A percentile compares a stretch with the other conserved stretches of the same genome.
Conservation (phyloP, 2,797 vertebrate species). For the Chelmon rostratus region DNA sequence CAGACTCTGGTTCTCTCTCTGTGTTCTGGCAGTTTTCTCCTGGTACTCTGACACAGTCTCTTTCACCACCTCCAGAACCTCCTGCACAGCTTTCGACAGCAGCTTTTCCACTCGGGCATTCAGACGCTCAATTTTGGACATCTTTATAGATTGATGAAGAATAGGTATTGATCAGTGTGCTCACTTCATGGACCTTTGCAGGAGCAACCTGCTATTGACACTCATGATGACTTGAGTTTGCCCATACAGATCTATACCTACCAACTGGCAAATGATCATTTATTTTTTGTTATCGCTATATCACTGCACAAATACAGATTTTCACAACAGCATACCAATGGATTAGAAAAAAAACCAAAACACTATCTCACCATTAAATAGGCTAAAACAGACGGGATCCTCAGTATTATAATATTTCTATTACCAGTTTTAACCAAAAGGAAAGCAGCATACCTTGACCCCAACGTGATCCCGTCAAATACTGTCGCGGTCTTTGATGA, state of each 20-base stretch:
- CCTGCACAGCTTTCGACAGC: constrained; percentile 76
- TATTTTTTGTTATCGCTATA: background rate
- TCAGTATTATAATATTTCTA: background rate
- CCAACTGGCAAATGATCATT: background rate
- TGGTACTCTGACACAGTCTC: constrained; percentile 83
- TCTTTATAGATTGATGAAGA: constrained; percentile 58
- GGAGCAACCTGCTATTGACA: background rate
- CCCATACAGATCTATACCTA: background rate
- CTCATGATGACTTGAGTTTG: background rate
- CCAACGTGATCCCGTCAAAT: background rate
- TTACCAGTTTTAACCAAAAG: background rate
- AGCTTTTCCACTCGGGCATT: constrained; percentile 81
- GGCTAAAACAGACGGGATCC: background rate
- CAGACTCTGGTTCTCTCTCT: constrained; percentile 83
- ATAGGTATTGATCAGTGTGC: background rate
- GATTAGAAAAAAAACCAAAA: background rate
- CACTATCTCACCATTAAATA: background rate
- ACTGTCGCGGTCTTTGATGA: background rate
- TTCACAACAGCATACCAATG: background rate
- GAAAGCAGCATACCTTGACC: constrained; percentile 29
- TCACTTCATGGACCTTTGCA: background rate
- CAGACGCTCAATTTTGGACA: constrained; percentile 84
- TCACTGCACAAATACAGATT: background rate
- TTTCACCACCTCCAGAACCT: constrained; percentile 83
- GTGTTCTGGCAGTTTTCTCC: constrained; percentile 81